Evolutionary conservation across 2,888 invertebrate genomes (phyloP).

Genomic region (Panzeria rudis): DNA sequence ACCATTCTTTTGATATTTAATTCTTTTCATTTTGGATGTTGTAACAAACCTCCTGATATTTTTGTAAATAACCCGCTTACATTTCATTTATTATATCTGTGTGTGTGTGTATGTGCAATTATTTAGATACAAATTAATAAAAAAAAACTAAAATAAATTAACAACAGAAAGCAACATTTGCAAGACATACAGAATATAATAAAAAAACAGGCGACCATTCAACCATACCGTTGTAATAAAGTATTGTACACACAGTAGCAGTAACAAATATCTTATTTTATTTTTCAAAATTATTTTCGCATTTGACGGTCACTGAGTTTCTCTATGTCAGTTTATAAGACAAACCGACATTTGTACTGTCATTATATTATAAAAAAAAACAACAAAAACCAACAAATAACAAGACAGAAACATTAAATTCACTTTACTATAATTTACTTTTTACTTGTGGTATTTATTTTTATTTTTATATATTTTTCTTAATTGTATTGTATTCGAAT

Average conservation of each 20-base stretch:
- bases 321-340: conserved; percentile 65
- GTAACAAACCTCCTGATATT: background rate
- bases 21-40: background rate
- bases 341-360: conserved; percentile 63
- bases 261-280: conserved; percentile 11
- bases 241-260: conserved; percentile 4
- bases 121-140: background rate
- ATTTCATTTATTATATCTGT: too few relatives aligned
- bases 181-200: conserved; percentile 34
- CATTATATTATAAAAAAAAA: conserved; percentile 29
- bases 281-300: conserved; percentile 49
- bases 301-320: conserved; percentile 72
- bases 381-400: conserved; percentile 29
- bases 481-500: background rate
- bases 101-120: too few relatives aligned
- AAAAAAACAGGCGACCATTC: conserved; percentile 49
- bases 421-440: conserved; percentile 55
- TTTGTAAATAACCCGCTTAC: background rate
- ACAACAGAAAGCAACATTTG: conserved; percentile 8
- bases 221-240: conserved; percentile 57
- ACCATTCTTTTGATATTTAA: background rate
- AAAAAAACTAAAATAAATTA: conserved; percentile 38
- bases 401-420: conserved; percentile 32
- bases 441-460: conserved; percentile 48
- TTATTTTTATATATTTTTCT: background rate